Evolutionary conservation across 1,140 invertebrate genomes (phyloP).

Genomic region (Drosophila serrata): DNA sequence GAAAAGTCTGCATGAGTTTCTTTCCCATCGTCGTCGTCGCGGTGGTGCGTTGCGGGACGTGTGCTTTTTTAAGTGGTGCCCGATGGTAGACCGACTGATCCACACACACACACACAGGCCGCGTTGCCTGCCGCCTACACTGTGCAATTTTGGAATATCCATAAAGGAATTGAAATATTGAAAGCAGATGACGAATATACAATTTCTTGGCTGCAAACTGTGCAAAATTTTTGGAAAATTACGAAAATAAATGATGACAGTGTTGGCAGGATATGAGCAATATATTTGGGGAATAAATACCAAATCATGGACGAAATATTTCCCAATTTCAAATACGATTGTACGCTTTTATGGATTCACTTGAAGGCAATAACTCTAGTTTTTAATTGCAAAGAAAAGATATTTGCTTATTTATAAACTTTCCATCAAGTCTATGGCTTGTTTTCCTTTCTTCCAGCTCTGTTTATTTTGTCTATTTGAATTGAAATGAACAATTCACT

Average conservation of each 20-base stretch:
- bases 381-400: neutral
- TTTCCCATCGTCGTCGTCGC: constrained; percentile 20
- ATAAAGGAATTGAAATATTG: constrained; percentile 56
- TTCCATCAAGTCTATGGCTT: neutral
- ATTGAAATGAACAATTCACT: constrained; percentile 22
- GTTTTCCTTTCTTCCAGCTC: neutral
- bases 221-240: constrained; percentile 39
- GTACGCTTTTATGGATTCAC: neutral
- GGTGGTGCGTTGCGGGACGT: constrained; percentile 58
- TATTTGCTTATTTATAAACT: neutral
- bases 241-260: constrained; percentile 1
- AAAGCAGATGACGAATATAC: constrained; percentile 51
- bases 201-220: constrained; percentile 17
- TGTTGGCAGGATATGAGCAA: constrained; percentile 20
- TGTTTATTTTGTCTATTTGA: constrained; percentile 15
- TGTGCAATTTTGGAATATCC: constrained; percentile 72
- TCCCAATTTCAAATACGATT: neutral
- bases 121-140: constrained; percentile 61
- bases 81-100: constrained; percentile 55
- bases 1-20: constrained; percentile 79
- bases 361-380: constrained; percentile 2
- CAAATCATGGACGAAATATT: neutral
- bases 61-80: constrained; percentile 55
- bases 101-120: constrained; percentile 33
- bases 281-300: constrained; percentile 12